Conservation (phyloP, 2,888 invertebrate genomes). For the Patella depressa region DNA sequence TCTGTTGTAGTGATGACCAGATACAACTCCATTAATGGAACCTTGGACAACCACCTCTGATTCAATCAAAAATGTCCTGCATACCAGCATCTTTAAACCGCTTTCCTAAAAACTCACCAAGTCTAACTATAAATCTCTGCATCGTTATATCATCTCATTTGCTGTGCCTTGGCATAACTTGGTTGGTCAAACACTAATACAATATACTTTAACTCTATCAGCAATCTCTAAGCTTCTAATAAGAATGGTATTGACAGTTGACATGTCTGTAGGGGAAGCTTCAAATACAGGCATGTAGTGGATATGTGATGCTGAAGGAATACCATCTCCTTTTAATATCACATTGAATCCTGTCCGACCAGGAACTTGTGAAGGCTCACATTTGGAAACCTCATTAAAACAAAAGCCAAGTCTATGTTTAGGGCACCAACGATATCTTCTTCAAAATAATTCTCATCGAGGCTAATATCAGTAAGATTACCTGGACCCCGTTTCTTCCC, state of each 20-base stretch:
- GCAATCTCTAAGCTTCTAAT: neutral
- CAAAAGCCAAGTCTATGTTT: neutral
- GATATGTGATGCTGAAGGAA: neutral
- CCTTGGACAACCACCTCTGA: too few species aligned
- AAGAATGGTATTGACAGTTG: neutral
- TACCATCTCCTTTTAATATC: neutral
- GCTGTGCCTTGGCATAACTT: neutral
- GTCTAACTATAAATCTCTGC: neutral
- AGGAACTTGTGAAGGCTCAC: neutral
- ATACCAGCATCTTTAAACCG: too few species aligned
- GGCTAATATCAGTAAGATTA: too few species aligned
- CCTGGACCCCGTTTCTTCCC: neutral
- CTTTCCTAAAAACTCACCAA: neutral
- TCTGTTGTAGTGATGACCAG: too few species aligned
- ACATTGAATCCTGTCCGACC: neutral
- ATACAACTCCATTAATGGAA: too few species aligned
- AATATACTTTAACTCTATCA: neutral
- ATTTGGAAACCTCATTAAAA: neutral
- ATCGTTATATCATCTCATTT: neutral
- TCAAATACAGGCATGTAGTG: neutral
- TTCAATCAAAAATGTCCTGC: too few species aligned
- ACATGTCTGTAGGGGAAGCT: neutral
- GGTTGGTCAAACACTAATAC: neutral
- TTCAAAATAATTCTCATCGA: too few species aligned
- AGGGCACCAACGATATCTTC: neutral